phyloP scores from a whole-genome alignment of 2,113 vertebrate species.

The Petroica traversi region DNA sequence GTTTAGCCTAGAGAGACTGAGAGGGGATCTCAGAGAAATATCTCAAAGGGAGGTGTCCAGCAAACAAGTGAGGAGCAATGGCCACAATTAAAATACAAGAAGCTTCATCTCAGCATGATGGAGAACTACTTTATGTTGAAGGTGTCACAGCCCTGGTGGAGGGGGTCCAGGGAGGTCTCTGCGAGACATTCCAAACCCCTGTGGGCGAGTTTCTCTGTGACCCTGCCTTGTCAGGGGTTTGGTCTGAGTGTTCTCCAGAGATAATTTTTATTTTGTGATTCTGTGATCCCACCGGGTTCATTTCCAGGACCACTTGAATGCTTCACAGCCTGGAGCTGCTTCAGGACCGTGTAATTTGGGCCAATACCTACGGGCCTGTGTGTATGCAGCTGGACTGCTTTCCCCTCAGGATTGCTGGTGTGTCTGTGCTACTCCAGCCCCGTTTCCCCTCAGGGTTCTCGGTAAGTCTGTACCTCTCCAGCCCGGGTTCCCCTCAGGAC shows the following conservation, averaged over 20 bases:
- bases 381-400: background rate
- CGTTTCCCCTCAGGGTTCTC: too few relatives aligned
- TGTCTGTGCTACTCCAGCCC: background rate
- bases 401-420: background rate
- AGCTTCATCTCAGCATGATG: background rate
- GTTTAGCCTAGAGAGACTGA: background rate
- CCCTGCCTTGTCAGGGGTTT: too few relatives aligned
- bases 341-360: background rate
- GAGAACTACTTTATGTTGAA: background rate
- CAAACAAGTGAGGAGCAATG: accelerated
- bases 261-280: background rate
- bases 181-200: background rate
- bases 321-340: background rate
- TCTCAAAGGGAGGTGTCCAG: background rate
- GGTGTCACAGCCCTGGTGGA: background rate
- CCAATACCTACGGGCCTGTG: accelerated
- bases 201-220: background rate
- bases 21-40: background rate
- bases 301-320: background rate
- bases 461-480: too few relatives aligned
- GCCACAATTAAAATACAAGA: background rate
- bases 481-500: background rate
- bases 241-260: background rate
- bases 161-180: too few relatives aligned
- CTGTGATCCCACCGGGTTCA: background rate